A percentile compares a stretch with the other conserved stretches of the same genome.
Conservation (phyloP, 2,113 vertebrate genomes). For the Antennarius striatus region DNA sequence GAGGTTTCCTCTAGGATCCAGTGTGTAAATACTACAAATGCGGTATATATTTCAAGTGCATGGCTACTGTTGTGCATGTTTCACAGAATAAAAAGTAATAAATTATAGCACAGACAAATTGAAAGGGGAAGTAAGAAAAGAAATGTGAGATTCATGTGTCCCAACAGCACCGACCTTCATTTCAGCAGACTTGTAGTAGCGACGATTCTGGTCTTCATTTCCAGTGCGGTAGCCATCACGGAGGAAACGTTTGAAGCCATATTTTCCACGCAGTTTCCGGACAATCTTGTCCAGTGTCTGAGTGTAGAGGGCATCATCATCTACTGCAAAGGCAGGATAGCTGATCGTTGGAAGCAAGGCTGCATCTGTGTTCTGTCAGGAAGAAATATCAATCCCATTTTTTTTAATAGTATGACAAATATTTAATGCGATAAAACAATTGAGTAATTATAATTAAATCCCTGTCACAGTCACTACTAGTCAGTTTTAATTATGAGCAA, state of each 20-base stretch:
- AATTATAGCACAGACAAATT: background rate
- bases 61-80: too few relatives aligned
- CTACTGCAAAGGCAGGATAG: slow-evolving; percentile 95
- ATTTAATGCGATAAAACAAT: background rate
- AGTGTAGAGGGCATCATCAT: slow-evolving; percentile 90
- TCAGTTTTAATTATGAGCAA: background rate
- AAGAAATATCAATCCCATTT: background rate
- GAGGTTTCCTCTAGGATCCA: background rate
- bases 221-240: slow-evolving; percentile 93
- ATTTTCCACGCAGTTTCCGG: slow-evolving; percentile 92
- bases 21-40: too few relatives aligned
- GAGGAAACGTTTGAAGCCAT: slow-evolving; percentile 94
- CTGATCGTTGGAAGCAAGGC: slow-evolving; percentile 94
- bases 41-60: background rate
- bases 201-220: slow-evolving; percentile 88
- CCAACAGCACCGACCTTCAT: slow-evolving; percentile 87
- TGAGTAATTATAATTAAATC: background rate
- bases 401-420: too few relatives aligned
- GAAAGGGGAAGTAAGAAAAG: background rate
- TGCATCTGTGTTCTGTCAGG: slow-evolving; percentile 90
- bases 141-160: background rate
- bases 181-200: slow-evolving; percentile 95
- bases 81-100: background rate
- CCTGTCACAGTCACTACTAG: background rate
- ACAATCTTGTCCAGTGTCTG: slow-evolving; percentile 95